Evolutionary conservation across 2,888 invertebrate species (phyloP), one percentile per base, ranked within the genome.

Genomic region (Drosophila anceps): DNA sequence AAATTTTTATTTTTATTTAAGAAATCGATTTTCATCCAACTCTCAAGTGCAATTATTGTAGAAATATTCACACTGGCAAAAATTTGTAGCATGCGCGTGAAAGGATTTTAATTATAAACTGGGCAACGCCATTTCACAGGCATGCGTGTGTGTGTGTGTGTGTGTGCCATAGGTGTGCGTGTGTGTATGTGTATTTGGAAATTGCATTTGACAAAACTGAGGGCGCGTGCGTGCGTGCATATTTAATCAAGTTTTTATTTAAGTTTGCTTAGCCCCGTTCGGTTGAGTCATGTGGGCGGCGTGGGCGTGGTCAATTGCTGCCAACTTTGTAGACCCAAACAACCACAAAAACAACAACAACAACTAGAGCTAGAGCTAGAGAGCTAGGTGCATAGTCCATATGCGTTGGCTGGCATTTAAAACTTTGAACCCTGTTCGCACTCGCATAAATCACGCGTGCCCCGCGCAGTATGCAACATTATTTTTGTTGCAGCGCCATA

Each of bases 361-460:
- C 39, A 54, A 39, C 27, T n/a, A n/a, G n/a, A 39, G n/a, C 24
- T n/a, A 43, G 29, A 61, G 53, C 33, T 29, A 20, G 46, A 51
- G 24, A 2, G 24, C 24, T 24, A 24, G 33, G 54, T 1, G 13
- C 13, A 35, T 4, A 7, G 39, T 41, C 58, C 71, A 71, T 76
- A 76, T 76, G 76, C 71, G 63, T 67, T 66, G 65, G 65, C 55
- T 83, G 81, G 65, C 81, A 76, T 78, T 82, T 83, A 65, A 72
- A 75, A 75, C 75, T 76, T 79, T 79, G 73, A 75, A 74, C 78
- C 64, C 79, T 68, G 60, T 74, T 65, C 73, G 73, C 69, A 73
- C 73, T 67, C 70, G 73, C 83, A 85, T 85, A 83, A 85, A 85
- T 82, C 81, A 81, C 73, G 58, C 62, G 48, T 60, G 58, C 69